phyloP scores from a whole-genome alignment of 2,113 vertebrate genomes.

The Melierax canorus region DNA sequence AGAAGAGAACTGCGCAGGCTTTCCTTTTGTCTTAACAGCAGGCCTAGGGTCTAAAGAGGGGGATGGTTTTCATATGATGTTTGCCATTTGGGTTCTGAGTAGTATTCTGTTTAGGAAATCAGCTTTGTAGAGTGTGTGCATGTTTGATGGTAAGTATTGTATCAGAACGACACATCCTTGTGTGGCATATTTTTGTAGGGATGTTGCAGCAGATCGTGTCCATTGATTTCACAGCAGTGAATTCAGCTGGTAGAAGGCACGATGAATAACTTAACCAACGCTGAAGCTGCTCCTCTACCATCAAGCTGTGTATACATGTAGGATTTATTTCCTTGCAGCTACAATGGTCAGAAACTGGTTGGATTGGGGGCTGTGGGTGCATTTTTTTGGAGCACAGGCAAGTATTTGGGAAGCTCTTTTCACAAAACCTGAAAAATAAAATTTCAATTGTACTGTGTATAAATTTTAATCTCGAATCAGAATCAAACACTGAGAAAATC shows the following conservation, averaged over 20 bases:
- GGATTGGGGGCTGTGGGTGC: background rate
- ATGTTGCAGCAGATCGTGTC: background rate
- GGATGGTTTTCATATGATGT: accelerated
- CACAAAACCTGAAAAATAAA: background rate
- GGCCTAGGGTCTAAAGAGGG: background rate
- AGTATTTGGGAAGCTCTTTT: background rate
- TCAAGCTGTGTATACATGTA: background rate
- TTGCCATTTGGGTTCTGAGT: background rate
- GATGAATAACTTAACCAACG: background rate
- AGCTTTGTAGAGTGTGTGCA: background rate
- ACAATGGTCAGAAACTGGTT: background rate
- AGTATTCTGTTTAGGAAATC: background rate
- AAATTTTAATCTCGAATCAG: background rate
- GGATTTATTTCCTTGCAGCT: background rate
- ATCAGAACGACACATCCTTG: accelerated
- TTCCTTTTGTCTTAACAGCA: background rate
- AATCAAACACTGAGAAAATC: background rate
- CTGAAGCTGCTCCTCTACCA: background rate
- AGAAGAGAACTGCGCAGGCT: background rate
- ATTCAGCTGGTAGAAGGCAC: background rate
- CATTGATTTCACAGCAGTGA: background rate
- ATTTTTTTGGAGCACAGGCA: background rate
- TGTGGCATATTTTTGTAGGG: accelerated
- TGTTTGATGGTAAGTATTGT: background rate
- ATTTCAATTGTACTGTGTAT: background rate